A percentile compares a stretch with the other conserved stretches of the same genome.
phyloP scores from a whole-genome alignment of 2,888 invertebrate species.

The Himalopsyche tibetana region DNA sequence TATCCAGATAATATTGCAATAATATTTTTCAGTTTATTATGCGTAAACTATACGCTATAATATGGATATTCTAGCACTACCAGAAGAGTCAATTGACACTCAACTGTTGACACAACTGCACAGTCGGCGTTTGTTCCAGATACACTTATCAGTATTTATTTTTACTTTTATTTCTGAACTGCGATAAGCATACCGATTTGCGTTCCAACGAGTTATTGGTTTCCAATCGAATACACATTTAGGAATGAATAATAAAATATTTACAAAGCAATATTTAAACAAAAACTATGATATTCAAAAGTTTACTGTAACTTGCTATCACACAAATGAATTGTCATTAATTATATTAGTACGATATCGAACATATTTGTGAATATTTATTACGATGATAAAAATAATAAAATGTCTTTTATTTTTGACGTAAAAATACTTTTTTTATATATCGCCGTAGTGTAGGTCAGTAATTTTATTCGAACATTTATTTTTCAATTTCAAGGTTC shows the following conservation, averaged over 20 bases:
- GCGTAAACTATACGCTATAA: too few relatives aligned
- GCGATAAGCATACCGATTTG: conserved; percentile 51
- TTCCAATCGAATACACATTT: conserved; percentile 33
- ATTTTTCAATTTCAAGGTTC: too few relatives aligned
- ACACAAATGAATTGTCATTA: not conserved
- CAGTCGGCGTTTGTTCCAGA: conserved; percentile 45
- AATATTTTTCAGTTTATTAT: too few relatives aligned
- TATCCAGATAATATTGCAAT: too few relatives aligned
- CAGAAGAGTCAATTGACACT: conserved; percentile 46
- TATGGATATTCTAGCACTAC: not conserved
- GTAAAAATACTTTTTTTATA: not conserved
- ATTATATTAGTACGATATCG: not conserved
- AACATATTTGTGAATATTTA: not conserved
- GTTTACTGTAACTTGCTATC: too few relatives aligned
- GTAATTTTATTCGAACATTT: not conserved
- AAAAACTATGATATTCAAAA: not conserved
- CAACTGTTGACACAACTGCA: conserved; percentile 58
- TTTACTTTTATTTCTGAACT: conserved; percentile 45
- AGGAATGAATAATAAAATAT: conserved; percentile 23
- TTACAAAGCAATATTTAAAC: not conserved
- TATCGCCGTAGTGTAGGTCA: not conserved
- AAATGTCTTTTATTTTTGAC: not conserved
- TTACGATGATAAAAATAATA: not conserved
- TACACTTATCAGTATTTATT: conserved; percentile 54
- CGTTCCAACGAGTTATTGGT: conserved; percentile 41